phyloP scores from a whole-genome alignment of 2,888 invertebrate species.

The Cancer borealis region DNA sequence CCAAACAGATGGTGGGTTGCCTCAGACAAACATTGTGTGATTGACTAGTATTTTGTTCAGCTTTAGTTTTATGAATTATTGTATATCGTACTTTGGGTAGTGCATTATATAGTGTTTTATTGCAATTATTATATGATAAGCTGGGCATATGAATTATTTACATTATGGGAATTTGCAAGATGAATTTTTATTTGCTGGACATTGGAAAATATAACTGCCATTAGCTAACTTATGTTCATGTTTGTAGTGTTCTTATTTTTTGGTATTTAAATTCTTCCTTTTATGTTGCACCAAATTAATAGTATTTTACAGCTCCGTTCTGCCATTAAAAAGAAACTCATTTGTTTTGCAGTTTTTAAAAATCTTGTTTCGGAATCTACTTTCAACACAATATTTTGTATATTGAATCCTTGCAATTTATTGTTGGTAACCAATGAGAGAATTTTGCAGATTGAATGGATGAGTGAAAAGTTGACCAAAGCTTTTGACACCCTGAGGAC shows the following conservation, averaged over 20 bases:
- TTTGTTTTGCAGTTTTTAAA: not conserved
- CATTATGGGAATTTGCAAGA: too few relatives aligned
- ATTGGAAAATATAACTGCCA: too few relatives aligned
- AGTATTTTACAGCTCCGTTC: not conserved
- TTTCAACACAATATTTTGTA: not conserved
- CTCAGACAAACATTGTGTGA: not conserved
- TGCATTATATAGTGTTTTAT: too few relatives aligned
- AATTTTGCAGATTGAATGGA: constrained; percentile 94
- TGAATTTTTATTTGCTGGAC: too few relatives aligned
- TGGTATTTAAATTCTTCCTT: not conserved
- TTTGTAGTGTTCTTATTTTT: not conserved
- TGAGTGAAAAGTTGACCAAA: constrained; percentile 98
- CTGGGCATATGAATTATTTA: too few relatives aligned
- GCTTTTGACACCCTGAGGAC: constrained; percentile 94
- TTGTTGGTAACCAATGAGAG: not conserved
- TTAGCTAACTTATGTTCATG: too few relatives aligned
- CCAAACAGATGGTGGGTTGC: constrained; percentile 83
- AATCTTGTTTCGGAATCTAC: not conserved
- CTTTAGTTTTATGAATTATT: not conserved
- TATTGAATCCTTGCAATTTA: not conserved
- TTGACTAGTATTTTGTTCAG: too few relatives aligned
- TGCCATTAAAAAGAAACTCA: not conserved
- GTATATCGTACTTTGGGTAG: not conserved
- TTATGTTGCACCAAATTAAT: not conserved
- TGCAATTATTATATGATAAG: too few relatives aligned